These are phyloP conservation scores for Platichthys stellatus DNA, from an alignment of 2,113 vertebrate genomes.

Conservation along the genomic window DNA sequence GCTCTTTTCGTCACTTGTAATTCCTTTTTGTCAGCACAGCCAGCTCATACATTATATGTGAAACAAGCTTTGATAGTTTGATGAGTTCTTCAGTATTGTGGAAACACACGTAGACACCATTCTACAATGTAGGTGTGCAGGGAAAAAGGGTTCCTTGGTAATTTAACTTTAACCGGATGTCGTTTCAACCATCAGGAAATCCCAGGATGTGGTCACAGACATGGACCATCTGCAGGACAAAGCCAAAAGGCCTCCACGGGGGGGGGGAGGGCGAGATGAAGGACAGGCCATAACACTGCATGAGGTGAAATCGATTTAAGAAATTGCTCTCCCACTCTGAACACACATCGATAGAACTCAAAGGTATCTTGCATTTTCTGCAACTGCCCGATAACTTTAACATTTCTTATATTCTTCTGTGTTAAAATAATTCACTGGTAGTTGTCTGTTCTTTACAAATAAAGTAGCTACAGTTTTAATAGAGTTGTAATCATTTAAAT, in stretches of 20 bases:
- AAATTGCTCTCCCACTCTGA: not conserved
- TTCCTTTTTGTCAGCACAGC: not conserved
- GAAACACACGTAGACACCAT: not conserved
- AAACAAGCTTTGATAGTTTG: not conserved
- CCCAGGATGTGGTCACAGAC: not conserved
- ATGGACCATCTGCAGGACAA: not conserved
- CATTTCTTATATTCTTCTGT: too few species aligned
- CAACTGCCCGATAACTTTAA: too few species aligned
- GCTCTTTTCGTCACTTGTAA: not conserved
- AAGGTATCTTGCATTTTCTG: too few species aligned
- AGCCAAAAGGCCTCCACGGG: not conserved
- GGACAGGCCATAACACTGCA: not conserved
- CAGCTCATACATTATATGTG: not conserved
- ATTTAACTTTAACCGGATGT: not conserved
- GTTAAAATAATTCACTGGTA: too few species aligned
- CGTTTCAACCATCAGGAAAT: not conserved
- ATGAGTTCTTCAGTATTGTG: not conserved
- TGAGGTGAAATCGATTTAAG: not conserved
- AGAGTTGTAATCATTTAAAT: too few species aligned
- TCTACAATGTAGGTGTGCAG: not conserved
- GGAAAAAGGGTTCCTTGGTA: not conserved
- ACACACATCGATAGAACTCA: too few species aligned
- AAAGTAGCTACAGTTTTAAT: too few species aligned
- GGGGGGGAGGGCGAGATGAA: too few species aligned
- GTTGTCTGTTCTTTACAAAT: too few species aligned